Evolutionary conservation across 2,888 invertebrate species (phyloP).

Genomic region (Pristionchus exspectatus): DNA sequence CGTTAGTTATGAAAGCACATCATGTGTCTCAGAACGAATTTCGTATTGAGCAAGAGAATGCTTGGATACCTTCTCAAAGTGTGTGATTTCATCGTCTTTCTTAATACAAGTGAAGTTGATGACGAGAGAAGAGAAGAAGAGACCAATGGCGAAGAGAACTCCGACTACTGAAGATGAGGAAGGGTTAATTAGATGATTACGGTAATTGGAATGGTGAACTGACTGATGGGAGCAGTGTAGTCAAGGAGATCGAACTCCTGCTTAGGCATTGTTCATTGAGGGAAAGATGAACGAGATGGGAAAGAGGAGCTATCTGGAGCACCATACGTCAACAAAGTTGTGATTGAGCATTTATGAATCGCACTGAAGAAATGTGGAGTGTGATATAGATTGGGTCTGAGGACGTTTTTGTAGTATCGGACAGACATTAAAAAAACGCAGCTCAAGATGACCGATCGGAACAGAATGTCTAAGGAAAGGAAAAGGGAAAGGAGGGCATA

Average conservation of each 20-base stretch:
- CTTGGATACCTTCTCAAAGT: slow-evolving; percentile 28
- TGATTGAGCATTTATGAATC: background rate
- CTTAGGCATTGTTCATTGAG: slow-evolving; percentile 18
- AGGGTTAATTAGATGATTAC: background rate
- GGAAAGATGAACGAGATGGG: background rate
- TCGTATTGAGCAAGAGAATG: background rate
- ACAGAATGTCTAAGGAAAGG: background rate
- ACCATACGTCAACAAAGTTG: background rate
- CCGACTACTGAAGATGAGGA: background rate
- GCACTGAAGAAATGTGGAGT: background rate
- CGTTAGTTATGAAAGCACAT: background rate
- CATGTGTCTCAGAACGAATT: background rate
- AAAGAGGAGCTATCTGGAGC: background rate
- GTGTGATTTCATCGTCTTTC: slow-evolving; percentile 41
- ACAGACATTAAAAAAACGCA: background rate
- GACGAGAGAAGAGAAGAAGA: background rate
- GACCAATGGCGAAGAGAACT: slow-evolving; percentile 15
- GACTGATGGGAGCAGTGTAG: slow-evolving; percentile 31
- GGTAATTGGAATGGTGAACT: background rate
- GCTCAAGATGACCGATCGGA: background rate
- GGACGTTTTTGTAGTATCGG: background rate
- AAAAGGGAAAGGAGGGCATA: background rate
- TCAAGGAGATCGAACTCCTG: slow-evolving; percentile 47
- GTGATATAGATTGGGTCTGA: background rate
- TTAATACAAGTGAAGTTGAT: slow-evolving; percentile 46